Conservation (phyloP, 1,140 invertebrate genomes). For the Drosophila erecta region DNA sequence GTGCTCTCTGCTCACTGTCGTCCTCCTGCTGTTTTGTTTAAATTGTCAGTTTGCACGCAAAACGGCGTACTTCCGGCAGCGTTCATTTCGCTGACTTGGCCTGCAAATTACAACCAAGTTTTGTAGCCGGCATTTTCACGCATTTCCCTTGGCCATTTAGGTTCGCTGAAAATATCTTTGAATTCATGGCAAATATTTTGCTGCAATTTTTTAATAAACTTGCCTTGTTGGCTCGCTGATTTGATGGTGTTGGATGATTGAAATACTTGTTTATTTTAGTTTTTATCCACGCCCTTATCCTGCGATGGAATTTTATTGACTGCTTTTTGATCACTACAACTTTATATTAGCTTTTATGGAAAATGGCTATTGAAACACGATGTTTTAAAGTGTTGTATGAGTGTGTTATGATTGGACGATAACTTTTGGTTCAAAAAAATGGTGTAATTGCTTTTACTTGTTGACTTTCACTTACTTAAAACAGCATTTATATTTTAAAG, state of each 20-base stretch:
- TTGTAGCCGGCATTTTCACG: conserved; percentile 31
- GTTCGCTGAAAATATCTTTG: conserved; percentile 15
- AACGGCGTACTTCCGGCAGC: conserved; percentile 72
- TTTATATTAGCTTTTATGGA: neutral
- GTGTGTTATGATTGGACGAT: neutral
- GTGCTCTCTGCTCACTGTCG: no score
- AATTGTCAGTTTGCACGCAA: conserved; percentile 70
- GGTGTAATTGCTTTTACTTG: neutral
- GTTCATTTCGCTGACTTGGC: conserved; percentile 73
- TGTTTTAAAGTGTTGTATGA: neutral
- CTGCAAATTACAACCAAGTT: conserved; percentile 68
- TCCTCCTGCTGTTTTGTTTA: conserved; percentile 46
- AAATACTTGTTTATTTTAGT: conserved; percentile 13
- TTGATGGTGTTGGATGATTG: conserved; percentile 4
- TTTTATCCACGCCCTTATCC: neutral
- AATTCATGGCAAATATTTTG: conserved; percentile 44
- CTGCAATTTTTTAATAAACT: conserved; percentile 21
- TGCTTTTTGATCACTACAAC: neutral
- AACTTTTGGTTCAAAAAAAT: neutral
- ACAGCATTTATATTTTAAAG: no score
- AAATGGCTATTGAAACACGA: neutral
- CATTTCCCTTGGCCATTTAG: conserved; percentile 22
- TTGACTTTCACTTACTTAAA: no score
- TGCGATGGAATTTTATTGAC: neutral
- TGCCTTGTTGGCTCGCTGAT: neutral